Conservation (phyloP, 2,797 vertebrate species). For the Liparis tanakae region DNA sequence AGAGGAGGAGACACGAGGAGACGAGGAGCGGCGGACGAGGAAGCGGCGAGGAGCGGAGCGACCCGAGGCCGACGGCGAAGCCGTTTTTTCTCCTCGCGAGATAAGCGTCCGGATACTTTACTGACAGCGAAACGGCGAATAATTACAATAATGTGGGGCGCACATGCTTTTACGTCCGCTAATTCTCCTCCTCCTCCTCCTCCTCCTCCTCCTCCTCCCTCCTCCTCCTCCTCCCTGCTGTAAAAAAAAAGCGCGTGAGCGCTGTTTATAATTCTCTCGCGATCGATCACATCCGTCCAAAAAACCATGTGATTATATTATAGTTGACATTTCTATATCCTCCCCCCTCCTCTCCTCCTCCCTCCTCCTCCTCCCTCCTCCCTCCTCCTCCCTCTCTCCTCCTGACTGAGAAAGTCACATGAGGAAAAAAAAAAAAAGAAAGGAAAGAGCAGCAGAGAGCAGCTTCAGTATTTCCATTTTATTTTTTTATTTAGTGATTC, state of each 20-base stretch:
- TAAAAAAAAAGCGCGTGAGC: conserved; percentile 64
- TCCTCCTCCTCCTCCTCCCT: too few species aligned
- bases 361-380: too few species aligned
- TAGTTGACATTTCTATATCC: conserved; percentile 74
- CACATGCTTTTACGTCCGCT: conserved; percentile 78
- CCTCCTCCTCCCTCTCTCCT: too few species aligned
- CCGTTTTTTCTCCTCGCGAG: conserved; percentile 68
- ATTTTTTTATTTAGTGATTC: too few species aligned
- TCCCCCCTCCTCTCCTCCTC: conserved; percentile 17
- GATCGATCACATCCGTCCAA: conserved; percentile 71
- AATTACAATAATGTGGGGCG: conserved; percentile 80
- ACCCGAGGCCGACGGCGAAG: conserved; percentile 53
- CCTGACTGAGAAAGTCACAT: conserved; percentile 48
- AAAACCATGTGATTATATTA: conserved; percentile 77
- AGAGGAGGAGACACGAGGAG: too few species aligned
- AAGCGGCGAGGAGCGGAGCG: conserved; percentile 55
- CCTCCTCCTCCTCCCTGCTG: too few species aligned
- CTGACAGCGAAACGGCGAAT: conserved; percentile 78
- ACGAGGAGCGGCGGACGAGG: conserved; percentile 56
- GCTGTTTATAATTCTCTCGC: conserved; percentile 75
- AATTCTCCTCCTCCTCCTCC: conserved; percentile 71
- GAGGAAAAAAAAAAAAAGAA: neutral
- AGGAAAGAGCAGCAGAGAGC: neutral
- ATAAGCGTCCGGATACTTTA: conserved; percentile 76
- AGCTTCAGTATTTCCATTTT: neutral